These are phyloP conservation scores for Abscondita cerata DNA, from an alignment of 2,888 invertebrate genomes.

Conservation along the genomic window DNA sequence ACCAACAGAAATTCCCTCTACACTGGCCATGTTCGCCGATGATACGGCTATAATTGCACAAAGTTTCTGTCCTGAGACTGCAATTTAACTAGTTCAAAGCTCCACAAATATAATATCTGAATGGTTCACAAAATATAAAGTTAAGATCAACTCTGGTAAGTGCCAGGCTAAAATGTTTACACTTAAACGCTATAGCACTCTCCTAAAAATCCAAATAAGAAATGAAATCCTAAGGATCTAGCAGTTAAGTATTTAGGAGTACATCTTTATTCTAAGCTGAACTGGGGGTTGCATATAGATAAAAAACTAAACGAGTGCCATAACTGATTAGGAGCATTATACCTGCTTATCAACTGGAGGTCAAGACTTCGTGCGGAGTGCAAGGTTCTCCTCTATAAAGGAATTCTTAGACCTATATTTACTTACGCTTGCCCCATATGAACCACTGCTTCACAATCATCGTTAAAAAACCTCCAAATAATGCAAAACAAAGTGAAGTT, in stretches of 20 bases:
- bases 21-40: constrained; percentile 4
- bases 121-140: constrained; percentile 8
- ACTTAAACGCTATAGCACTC: background rate
- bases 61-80: background rate
- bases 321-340: background rate
- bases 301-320: constrained; percentile 11
- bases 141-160: background rate
- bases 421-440: constrained; percentile 2
- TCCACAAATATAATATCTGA: background rate
- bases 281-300: background rate
- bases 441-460: constrained; percentile 4
- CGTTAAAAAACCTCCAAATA: background rate
- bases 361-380: background rate
- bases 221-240: background rate
- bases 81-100: constrained; percentile 4
- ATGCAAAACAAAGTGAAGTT: constrained; percentile 16
- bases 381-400: background rate
- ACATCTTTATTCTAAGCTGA: background rate
- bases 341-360: background rate
- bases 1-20: background rate
- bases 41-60: constrained; percentile 6
- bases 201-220: background rate
- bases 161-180: background rate
- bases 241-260: constrained; percentile 9
- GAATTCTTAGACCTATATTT: constrained; percentile 1